These are phyloP conservation scores for Nibea albiflora DNA, from an alignment of 2,113 vertebrate genomes.

Conservation along the genomic window DNA sequence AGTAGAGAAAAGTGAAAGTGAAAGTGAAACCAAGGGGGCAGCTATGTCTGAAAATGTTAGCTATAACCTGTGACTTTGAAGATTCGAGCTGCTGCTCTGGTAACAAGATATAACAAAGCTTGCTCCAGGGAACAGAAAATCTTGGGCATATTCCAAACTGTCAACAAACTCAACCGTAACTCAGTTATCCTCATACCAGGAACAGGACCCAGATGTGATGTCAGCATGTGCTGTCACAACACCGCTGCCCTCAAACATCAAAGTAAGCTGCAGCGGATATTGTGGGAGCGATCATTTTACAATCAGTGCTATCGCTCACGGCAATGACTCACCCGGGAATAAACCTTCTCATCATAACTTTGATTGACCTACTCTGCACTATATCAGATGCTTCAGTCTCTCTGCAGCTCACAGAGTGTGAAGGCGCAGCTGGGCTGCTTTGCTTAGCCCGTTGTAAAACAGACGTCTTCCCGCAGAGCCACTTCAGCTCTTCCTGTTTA, in stretches of 20 bases:
- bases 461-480: background rate
- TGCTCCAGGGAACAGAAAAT: conserved; percentile 54
- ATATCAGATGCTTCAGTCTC: conserved; percentile 5
- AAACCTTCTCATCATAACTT: conserved; percentile 59
- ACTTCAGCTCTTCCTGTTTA: background rate
- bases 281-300: conserved; percentile 53
- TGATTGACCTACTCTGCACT: conserved; percentile 38
- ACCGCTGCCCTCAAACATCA: conserved; percentile 69
- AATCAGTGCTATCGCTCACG: conserved; percentile 62
- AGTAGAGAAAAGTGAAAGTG: background rate
- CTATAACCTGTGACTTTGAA: conserved; percentile 42
- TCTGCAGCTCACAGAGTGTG: conserved; percentile 4
- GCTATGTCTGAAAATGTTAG: conserved; percentile 13
- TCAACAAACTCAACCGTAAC: conserved; percentile 57
- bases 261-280: conserved; percentile 55
- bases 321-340: conserved; percentile 59
- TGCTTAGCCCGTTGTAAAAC: background rate
- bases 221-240: conserved; percentile 76
- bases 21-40: conserved; percentile 12
- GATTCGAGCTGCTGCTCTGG: conserved; percentile 35
- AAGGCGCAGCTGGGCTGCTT: background rate
- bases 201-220: conserved; percentile 67
- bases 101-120: conserved; percentile 40
- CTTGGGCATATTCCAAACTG: conserved; percentile 49
- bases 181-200: conserved; percentile 47